These are phyloP conservation scores for Drosophila sp. DNA, from an alignment of 1,140 invertebrate genomes.

Conservation along the genomic window DNA sequence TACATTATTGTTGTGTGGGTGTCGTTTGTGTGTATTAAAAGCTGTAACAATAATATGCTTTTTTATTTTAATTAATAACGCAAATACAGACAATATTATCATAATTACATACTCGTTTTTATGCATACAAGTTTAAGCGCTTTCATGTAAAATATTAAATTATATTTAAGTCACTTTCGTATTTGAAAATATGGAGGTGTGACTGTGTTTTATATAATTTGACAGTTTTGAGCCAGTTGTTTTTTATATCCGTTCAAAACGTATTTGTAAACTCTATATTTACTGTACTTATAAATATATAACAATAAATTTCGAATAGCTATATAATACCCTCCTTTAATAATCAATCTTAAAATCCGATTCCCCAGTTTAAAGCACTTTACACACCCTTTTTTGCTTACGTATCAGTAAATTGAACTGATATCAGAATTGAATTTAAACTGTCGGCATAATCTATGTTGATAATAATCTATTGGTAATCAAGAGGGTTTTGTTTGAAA, in stretches of 20 bases:
- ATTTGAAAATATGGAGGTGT: too few relatives aligned
- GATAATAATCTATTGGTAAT: constrained; percentile 6
- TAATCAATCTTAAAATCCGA: too few relatives aligned
- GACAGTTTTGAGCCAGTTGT: too few relatives aligned
- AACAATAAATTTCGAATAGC: too few relatives aligned
- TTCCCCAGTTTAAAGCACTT: not conserved
- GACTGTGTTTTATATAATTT: too few relatives aligned
- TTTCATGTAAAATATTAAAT: not conserved
- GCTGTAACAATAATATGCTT: constrained; percentile 7
- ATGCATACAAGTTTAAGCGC: not conserved
- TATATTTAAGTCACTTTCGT: too few relatives aligned
- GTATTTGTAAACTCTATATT: too few relatives aligned
- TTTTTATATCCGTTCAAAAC: too few relatives aligned
- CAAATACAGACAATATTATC: not conserved
- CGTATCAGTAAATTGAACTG: not conserved
- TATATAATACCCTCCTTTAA: too few relatives aligned
- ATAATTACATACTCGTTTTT: not conserved
- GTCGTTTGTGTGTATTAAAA: constrained; percentile 1
- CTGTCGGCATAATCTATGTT: not conserved
- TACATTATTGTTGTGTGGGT: not conserved
- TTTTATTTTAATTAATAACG: constrained; percentile 6
- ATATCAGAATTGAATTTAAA: not conserved
- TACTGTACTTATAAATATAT: too few relatives aligned
- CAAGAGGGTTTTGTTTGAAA: not conserved
- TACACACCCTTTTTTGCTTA: not conserved